Evolutionary conservation across 2,888 invertebrate genomes (phyloP).

Genomic region (Diaperis boleti): DNA sequence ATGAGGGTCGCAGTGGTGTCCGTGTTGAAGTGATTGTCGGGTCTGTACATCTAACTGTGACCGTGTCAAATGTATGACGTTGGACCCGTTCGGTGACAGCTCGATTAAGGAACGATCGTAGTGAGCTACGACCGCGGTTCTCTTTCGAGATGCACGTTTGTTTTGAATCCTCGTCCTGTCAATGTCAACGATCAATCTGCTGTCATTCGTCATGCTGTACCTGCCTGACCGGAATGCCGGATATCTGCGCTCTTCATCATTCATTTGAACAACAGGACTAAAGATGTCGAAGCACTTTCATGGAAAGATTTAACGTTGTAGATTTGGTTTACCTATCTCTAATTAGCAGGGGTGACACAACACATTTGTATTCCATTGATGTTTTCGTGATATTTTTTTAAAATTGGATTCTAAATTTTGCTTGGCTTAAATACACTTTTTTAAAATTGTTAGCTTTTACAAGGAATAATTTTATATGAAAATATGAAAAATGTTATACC

Average conservation of each 20-base stretch:
- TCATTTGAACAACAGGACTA: slow-evolving; percentile 25
- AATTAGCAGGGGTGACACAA: neutral
- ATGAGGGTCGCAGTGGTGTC: slow-evolving; percentile 43
- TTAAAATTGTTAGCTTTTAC: no score
- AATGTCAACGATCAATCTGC: slow-evolving; percentile 42
- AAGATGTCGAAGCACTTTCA: slow-evolving; percentile 10
- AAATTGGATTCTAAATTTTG: no score
- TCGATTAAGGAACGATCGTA: slow-evolving; percentile 43
- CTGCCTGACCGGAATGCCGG: slow-evolving; percentile 33
- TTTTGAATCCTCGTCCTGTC: slow-evolving; percentile 37
- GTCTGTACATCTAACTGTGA: slow-evolving; percentile 40
- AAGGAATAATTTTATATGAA: no score
- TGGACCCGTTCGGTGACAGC: slow-evolving; percentile 45
- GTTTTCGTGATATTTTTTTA: no score
- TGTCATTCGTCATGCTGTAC: slow-evolving; percentile 42
- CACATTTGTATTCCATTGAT: neutral
- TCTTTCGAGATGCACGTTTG: slow-evolving; percentile 35
- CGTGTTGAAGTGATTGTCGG: slow-evolving; percentile 43
- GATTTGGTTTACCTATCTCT: neutral
- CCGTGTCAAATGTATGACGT: slow-evolving; percentile 46
- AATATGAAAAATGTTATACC: no score
- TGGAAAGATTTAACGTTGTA: neutral
- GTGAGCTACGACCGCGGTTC: slow-evolving; percentile 38
- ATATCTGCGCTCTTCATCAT: slow-evolving; percentile 31
- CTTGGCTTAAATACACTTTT: no score